Evolutionary conservation across 2,888 invertebrate genomes (phyloP).

Genomic region (Ochropleura leucogaster): DNA sequence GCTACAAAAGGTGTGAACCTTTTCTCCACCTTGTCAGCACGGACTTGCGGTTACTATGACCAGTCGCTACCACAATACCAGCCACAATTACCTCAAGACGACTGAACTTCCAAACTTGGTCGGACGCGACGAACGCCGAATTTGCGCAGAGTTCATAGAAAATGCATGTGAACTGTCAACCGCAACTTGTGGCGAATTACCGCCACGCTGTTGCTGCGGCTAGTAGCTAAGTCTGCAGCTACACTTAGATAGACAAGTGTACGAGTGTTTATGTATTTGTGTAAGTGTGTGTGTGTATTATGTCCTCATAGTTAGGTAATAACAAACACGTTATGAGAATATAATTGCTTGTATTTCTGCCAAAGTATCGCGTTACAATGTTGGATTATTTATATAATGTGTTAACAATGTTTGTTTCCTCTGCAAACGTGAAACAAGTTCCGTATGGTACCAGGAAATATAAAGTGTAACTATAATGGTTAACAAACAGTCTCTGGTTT

Average conservation of each 20-base stretch:
- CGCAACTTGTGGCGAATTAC: constrained; percentile 52
- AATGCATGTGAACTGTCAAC: constrained; percentile 57
- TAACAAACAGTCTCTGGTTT: constrained; percentile 31
- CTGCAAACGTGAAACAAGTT: constrained; percentile 26
- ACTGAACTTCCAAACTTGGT: constrained; percentile 31
- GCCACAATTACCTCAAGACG: constrained; percentile 51
- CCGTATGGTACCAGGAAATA: constrained; percentile 10
- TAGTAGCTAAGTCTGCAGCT: constrained; percentile 41
- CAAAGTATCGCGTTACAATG: constrained; percentile 54
- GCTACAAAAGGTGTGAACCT: background rate
- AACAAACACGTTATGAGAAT: constrained; percentile 58
- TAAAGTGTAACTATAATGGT: background rate
- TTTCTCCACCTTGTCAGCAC: background rate
- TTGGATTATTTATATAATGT: constrained; percentile 50
- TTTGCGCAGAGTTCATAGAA: constrained; percentile 54
- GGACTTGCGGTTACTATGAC: constrained; percentile 15
- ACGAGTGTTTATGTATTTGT: background rate
- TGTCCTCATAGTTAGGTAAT: constrained; percentile 49
- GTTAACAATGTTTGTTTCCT: constrained; percentile 46
- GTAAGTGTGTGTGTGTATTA: background rate
- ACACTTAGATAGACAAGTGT: constrained; percentile 43
- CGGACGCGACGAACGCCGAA: constrained; percentile 48
- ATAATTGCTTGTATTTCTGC: constrained; percentile 59
- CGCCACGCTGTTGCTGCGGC: constrained; percentile 32
- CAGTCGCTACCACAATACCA: constrained; percentile 14